Base-by-base conservation (phyloP, 2,113 vertebrate species). In the Uria aalge region DNA sequence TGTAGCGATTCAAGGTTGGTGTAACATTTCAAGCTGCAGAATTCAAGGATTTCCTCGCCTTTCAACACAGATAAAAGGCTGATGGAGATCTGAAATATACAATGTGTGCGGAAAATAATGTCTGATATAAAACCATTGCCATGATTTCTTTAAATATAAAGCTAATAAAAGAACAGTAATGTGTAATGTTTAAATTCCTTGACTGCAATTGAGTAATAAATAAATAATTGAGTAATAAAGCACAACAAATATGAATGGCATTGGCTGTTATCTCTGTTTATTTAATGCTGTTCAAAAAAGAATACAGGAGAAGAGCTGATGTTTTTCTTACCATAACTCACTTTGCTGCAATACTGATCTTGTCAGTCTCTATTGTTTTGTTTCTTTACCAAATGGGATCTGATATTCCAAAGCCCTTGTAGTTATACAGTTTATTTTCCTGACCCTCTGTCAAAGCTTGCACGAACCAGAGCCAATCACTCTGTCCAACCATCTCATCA, bases 361-460 rank as follows among this genome's bases (percentile, higher is more conserved):
- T 94, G 73, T 90, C 90, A 89, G 47, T 29, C 23, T 74, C 19
- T 57, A 53, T 90, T 94, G 69, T 73, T 97, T 92, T 90, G 27
- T 57, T 96, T 94, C 79, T 95, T 82, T 82, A 60, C 45, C 24
- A 90, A 96, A 86, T 69, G 6, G 19, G 24, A 53, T 81, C 47
- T 86, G 68, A 82, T 94, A 90, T 87, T 93, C 66, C 59, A 97
- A 87, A 94, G 53, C 21, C 69, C 29, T 73, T 88, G 18, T n/a
- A 92, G 45, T 63, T 26, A 83, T 90, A 77, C 21, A 53, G 53
- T 88, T 94, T 92, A 56, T 95, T 97, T 94, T 94, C 27, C 71
- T 92, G 81, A 88, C 69, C 81, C 22, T 93, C 66, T 86, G 68
- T 87, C 72, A 88, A 60, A 94, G 50, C 45, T 79, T 90, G 20